phyloP scores from a whole-genome alignment of 2,113 vertebrate species.

The Nyctereutes procyonoides region DNA sequence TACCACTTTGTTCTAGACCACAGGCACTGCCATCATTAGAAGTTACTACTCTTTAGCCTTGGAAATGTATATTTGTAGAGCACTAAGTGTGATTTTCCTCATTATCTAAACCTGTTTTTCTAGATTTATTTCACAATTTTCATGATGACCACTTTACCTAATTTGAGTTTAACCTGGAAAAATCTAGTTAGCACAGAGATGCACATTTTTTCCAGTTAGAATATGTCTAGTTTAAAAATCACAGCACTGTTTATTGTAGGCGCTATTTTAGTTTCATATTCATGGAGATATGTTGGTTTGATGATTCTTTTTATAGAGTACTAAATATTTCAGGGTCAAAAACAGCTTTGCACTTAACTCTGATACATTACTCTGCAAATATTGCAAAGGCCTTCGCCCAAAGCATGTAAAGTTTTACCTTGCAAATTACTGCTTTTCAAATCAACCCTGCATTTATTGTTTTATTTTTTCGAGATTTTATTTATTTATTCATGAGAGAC shows the following conservation, averaged over 20 bases:
- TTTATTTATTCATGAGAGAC: too few species aligned
- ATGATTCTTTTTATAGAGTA: constrained; percentile 40
- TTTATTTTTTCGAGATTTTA: not conserved
- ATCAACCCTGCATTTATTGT: not conserved
- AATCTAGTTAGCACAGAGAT: not conserved
- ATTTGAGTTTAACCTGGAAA: constrained; percentile 14
- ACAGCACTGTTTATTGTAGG: constrained; percentile 40
- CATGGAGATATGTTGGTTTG: not conserved
- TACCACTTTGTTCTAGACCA: not conserved
- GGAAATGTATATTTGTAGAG: not conserved
- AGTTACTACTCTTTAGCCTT: not conserved
- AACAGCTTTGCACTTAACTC: not conserved
- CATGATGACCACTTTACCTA: constrained; percentile 30
- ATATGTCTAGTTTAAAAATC: constrained; percentile 35
- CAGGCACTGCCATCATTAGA: not conserved
- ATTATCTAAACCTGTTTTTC: not conserved
- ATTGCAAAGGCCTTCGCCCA: not conserved
- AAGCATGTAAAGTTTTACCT: not conserved
- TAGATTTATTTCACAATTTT: constrained; percentile 19
- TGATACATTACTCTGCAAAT: not conserved
- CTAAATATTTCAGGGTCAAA: constrained; percentile 28
- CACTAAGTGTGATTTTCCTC: not conserved
- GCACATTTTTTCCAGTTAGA: not conserved
- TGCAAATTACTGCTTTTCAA: constrained; percentile 35
- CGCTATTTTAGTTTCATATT: constrained; percentile 39